These are phyloP conservation scores for Drosophila sproati DNA, from an alignment of 1,140 invertebrate genomes.

Conservation along the genomic window DNA sequence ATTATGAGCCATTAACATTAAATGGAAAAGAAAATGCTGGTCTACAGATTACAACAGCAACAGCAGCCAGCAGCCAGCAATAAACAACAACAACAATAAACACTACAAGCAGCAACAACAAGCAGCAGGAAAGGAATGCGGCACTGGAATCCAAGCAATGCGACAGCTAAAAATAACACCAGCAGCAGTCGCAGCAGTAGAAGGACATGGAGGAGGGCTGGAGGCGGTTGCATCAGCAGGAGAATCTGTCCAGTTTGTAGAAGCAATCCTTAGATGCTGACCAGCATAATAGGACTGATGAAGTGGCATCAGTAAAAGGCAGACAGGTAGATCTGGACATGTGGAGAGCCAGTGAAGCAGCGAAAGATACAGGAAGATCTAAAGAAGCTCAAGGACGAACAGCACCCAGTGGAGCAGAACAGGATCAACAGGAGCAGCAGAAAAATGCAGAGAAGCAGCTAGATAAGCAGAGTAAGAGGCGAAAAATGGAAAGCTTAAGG, in stretches of 20 bases:
- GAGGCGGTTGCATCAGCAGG: not conserved
- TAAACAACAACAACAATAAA: conserved; percentile 36
- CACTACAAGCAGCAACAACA: conserved; percentile 5
- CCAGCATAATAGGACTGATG: too few species aligned
- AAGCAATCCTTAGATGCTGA: too few species aligned
- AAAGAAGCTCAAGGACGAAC: too few species aligned
- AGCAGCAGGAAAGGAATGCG: conserved; percentile 60
- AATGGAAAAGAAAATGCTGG: conserved; percentile 83
- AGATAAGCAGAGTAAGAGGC: too few species aligned
- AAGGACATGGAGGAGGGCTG: not conserved
- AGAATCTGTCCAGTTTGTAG: not conserved
- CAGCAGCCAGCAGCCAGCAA: conserved; percentile 21
- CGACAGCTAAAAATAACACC: conserved; percentile 81
- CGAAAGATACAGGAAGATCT: too few species aligned
- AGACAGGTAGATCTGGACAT: too few species aligned
- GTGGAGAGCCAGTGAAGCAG: too few species aligned
- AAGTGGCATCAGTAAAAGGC: too few species aligned
- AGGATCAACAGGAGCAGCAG: too few species aligned
- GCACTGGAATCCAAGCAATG: conserved; percentile 68
- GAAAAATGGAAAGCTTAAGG: too few species aligned
- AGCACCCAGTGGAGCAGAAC: too few species aligned
- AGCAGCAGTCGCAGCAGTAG: conserved; percentile 30
- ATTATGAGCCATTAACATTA: conserved; percentile 84
- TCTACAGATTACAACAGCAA: conserved; percentile 77
- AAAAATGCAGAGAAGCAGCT: too few species aligned